Percentiles rank a stretch among this genome's conserved stretches.
Evolutionary conservation across 2,888 invertebrate species (phyloP).

Genomic region (Stenotaenia linearis): DNA sequence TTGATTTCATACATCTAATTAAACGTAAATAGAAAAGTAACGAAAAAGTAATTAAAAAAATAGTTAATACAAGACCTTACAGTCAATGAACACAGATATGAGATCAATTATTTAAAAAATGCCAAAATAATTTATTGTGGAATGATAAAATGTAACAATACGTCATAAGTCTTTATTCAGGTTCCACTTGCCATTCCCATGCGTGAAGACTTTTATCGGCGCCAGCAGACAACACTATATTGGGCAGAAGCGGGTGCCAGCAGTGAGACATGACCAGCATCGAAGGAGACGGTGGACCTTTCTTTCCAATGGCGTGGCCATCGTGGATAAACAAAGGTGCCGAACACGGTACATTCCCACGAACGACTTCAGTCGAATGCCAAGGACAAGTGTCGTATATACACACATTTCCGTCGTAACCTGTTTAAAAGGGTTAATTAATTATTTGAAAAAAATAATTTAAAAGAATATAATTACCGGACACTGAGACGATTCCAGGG

Average conservation of each 20-base stretch:
- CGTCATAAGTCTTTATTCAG: neutral
- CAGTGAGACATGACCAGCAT: neutral
- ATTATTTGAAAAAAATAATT: neutral
- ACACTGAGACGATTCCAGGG: neutral
- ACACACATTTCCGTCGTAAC: conserved; percentile 12
- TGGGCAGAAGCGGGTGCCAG: conserved; percentile 22
- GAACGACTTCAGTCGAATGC: neutral
- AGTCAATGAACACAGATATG: neutral
- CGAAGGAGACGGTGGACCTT: neutral
- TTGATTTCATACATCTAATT: neutral
- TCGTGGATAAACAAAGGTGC: neutral
- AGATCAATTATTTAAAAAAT: too few relatives aligned
- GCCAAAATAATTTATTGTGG: neutral
- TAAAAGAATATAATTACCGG: neutral
- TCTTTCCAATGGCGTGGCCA: neutral
- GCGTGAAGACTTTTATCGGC: conserved; percentile 27
- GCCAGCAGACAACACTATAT: neutral
- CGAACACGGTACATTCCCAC: neutral
- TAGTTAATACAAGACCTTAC: neutral
- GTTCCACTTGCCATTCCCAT: conserved; percentile 27
- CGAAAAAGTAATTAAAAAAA: neutral
- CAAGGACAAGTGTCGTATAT: neutral
- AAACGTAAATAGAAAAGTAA: neutral
- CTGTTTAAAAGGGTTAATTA: neutral
- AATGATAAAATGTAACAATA: neutral